Conservation (phyloP, 2,888 invertebrate genomes). For the Melanotus villosus region DNA sequence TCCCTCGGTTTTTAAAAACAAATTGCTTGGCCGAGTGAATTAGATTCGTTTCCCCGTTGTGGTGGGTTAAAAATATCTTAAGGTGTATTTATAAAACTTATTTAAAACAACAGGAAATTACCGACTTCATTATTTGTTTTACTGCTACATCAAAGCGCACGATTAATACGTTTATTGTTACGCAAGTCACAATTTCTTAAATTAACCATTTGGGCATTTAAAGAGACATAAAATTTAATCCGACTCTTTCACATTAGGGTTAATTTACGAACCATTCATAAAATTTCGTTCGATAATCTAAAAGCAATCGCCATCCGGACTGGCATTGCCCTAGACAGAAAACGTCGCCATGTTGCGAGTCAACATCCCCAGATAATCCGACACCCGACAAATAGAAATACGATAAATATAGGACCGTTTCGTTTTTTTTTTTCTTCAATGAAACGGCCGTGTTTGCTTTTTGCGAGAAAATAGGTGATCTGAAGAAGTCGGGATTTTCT, state of each 20-base stretch:
- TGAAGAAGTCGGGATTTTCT: slow-evolving; percentile 3
- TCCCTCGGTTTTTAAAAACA: not conserved
- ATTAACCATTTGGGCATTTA: slow-evolving; percentile 10
- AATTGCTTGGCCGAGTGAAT: too few relatives aligned
- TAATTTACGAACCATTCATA: slow-evolving; percentile 2
- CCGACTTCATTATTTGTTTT: too few relatives aligned
- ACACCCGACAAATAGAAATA: slow-evolving; percentile 20
- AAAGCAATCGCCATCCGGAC: not conserved
- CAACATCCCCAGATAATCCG: slow-evolving; percentile 10
- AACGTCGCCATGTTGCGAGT: not conserved
- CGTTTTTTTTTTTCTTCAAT: slow-evolving; percentile 10
- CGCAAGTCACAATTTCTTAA: slow-evolving; percentile 16
- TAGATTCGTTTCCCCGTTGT: too few relatives aligned
- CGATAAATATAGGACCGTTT: slow-evolving; percentile 15
- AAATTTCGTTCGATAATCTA: not conserved
- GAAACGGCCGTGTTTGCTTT: not conserved
- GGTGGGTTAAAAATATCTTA: too few relatives aligned
- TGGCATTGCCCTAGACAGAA: not conserved
- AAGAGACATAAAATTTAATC: slow-evolving; percentile 13
- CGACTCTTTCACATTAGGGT: not conserved
- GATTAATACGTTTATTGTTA: slow-evolving; percentile 1
- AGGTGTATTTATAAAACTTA: too few relatives aligned
- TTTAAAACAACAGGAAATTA: too few relatives aligned
- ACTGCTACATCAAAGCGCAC: too few relatives aligned
- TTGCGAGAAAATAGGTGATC: not conserved